Conservation (phyloP, 2,113 vertebrate species). For the Aegotheles bennettii region DNA sequence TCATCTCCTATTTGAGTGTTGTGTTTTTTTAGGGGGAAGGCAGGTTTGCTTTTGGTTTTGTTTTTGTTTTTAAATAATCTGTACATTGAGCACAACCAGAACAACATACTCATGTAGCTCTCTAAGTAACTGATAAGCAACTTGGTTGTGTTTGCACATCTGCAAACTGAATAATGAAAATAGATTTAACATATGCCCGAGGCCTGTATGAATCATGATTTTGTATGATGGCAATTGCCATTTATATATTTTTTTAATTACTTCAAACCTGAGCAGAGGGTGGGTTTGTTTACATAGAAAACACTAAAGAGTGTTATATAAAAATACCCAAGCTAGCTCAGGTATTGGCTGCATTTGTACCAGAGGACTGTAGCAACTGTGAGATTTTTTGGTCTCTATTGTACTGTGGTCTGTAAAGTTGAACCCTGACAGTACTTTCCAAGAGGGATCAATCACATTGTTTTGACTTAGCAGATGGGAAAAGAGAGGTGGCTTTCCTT, state of each 20-base stretch:
- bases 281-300: neutral
- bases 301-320: neutral
- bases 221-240: neutral
- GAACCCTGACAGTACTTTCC: neutral
- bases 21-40: neutral
- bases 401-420: neutral
- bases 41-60: neutral
- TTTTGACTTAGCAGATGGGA: neutral
- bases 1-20: neutral
- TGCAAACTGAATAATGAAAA: neutral
- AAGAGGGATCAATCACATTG: neutral
- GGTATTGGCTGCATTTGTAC: neutral
- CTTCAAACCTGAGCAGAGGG: neutral
- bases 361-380: accelerated
- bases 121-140: neutral
- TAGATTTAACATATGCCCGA: neutral
- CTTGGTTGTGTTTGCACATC: neutral
- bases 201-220: neutral
- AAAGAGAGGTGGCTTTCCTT: accelerated
- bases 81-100: neutral
- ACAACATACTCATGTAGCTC: neutral
- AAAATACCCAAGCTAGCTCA: neutral
- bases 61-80: neutral
- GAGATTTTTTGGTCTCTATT: neutral
- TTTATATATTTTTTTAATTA: neutral